Evolutionary conservation across 2,113 vertebrate genomes (phyloP).

Genomic region (Passer domesticus): DNA sequence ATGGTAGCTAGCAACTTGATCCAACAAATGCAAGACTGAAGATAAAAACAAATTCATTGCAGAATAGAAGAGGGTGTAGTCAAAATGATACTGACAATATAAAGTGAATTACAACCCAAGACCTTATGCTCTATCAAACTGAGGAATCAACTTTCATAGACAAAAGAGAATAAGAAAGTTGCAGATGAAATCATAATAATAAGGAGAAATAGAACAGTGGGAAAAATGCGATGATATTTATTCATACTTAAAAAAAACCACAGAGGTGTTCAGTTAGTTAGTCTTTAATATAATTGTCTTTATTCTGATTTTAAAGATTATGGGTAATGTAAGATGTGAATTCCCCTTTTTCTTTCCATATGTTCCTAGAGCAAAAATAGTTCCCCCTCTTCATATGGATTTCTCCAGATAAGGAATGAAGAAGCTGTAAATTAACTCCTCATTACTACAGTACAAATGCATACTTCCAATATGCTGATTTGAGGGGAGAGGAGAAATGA

Average conservation of each 20-base stretch:
- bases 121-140: constrained; percentile 21
- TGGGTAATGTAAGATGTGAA: constrained; percentile 1
- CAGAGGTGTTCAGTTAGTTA: not conserved
- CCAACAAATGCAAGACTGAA: constrained; percentile 33
- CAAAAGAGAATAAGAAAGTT: not conserved
- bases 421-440: constrained; percentile 64
- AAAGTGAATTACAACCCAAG: constrained; percentile 17
- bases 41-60: constrained; percentile 16
- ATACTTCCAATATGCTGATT: constrained; percentile 45
- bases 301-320: not conserved
- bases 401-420: constrained; percentile 53
- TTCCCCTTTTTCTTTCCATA: constrained; percentile 61
- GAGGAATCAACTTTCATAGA: not conserved
- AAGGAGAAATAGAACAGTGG: not conserved
- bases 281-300: constrained; percentile 26
- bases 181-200: not conserved
- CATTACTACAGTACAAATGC: constrained; percentile 60
- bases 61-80: not conserved
- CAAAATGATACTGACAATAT: constrained; percentile 22
- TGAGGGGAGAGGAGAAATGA: not conserved
- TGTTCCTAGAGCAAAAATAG: constrained; percentile 59
- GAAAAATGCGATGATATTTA: not conserved
- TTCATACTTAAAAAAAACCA: not conserved
- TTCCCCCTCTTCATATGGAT: constrained; percentile 48
- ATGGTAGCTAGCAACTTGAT: constrained; percentile 45